A percentile compares a stretch with the other conserved stretches of the same genome.
phyloP scores from a whole-genome alignment of 2,113 vertebrate species.

The Crypturellus undulatus region DNA sequence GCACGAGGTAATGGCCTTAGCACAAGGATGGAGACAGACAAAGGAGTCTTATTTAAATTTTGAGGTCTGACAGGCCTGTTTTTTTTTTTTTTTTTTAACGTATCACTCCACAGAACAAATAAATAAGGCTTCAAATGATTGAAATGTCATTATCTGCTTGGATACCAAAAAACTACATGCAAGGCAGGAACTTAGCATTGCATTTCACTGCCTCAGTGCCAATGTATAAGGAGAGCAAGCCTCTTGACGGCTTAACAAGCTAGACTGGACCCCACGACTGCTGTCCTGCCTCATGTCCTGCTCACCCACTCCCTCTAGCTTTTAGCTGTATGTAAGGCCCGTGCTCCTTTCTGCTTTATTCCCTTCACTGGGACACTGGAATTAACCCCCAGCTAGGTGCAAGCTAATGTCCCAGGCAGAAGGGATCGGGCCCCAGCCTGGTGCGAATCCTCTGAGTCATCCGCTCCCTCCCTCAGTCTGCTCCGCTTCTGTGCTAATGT shows the following conservation, averaged over 20 bases:
- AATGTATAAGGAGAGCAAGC: not conserved
- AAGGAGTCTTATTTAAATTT: not conserved
- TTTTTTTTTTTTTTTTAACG: not conserved
- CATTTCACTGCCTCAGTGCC: not conserved
- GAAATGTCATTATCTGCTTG: not conserved
- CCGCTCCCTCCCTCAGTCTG: not conserved
- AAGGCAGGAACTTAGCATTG: not conserved
- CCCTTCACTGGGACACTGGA: not conserved
- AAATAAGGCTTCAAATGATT: not conserved
- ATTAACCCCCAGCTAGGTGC: not conserved
- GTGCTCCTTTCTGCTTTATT: not conserved
- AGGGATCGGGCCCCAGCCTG: not conserved
- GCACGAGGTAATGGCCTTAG: rapidly evolving
- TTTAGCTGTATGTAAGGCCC: not conserved
- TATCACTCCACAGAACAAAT: not conserved
- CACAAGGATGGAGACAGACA: not conserved
- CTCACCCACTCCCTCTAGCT: not conserved
- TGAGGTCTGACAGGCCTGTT: not conserved
- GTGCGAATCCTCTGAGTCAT: not conserved
- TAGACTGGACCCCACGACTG: not conserved
- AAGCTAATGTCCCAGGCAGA: not conserved
- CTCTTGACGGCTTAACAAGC: not conserved
- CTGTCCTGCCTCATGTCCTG: not conserved
- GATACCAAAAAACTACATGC: not conserved
- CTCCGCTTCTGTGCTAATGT: not conserved